phyloP scores from a whole-genome alignment of 2,888 invertebrate genomes.

The Tuberolachnus salignus region DNA sequence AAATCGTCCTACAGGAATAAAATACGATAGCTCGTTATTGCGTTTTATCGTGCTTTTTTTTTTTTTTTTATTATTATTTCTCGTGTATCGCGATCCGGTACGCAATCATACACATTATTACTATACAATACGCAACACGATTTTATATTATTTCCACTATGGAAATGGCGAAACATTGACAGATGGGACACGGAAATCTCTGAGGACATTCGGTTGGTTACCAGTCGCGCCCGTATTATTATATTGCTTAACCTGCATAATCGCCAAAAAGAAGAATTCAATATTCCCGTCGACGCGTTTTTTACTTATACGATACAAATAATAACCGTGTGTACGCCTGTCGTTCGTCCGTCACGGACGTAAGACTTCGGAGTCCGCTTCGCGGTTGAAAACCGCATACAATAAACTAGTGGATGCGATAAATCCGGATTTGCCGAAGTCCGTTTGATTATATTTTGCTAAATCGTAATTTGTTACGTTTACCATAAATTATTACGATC shows the following conservation, averaged over 20 bases:
- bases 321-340: too few species aligned
- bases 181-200: conserved; percentile 24
- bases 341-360: too few species aligned
- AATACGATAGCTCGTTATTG: conserved; percentile 18
- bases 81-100: neutral
- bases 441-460: too few species aligned
- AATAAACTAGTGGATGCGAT: too few species aligned
- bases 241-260: neutral
- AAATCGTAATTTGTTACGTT: too few species aligned
- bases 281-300: too few species aligned
- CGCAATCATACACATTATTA: conserved; percentile 6
- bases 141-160: neutral
- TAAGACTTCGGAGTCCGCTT: too few species aligned
- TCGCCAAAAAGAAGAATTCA: neutral
- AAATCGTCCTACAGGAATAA: neutral
- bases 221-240: neutral
- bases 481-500: too few species aligned
- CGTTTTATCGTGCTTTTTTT: neutral
- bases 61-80: neutral
- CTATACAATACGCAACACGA: too few species aligned
- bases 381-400: too few species aligned
- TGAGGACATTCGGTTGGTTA: neutral
- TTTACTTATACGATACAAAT: too few species aligned
- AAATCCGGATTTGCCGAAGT: too few species aligned
- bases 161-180: neutral